Evolutionary conservation across 2,113 vertebrate genomes (phyloP).

Genomic region (Azemiops feae): DNA sequence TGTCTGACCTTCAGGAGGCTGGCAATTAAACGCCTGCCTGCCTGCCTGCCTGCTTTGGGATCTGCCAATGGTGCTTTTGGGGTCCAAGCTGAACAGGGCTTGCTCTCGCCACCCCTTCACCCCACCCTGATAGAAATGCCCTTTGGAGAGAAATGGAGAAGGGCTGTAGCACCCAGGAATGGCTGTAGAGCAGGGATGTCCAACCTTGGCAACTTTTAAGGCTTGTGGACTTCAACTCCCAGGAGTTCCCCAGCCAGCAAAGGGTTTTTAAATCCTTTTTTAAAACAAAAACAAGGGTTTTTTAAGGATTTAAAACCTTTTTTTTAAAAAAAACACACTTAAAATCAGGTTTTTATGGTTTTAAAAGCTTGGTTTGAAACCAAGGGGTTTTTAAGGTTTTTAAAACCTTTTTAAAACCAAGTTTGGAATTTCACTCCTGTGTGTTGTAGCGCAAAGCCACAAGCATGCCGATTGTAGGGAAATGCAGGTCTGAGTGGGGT

Average conservation of each 20-base stretch:
- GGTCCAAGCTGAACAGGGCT: neutral
- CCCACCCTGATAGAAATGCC: neutral
- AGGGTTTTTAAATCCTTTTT: too few species aligned
- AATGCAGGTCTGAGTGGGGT: neutral
- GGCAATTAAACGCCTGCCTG: slow-evolving; percentile 11
- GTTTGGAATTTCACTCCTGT: neutral
- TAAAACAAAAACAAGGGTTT: too few species aligned
- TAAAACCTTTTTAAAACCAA: neutral
- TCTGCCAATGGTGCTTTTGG: neutral
- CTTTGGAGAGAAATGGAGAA: neutral
- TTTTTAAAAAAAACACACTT: too few species aligned
- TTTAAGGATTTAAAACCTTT: neutral
- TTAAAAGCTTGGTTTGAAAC: too few species aligned
- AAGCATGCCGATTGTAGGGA: neutral
- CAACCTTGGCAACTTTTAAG: too few species aligned
- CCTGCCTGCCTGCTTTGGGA: neutral
- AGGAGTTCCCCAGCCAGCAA: too few species aligned
- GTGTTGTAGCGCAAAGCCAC: neutral
- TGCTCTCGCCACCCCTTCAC: neutral
- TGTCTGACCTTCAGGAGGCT: slow-evolving; percentile 1
- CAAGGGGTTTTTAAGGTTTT: neutral
- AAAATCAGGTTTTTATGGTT: neutral
- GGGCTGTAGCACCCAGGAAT: neutral
- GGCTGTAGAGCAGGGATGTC: too few species aligned
- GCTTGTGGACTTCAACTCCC: too few species aligned